phyloP scores from a whole-genome alignment of 1,140 invertebrate genomes.

The Drosophila lini region DNA sequence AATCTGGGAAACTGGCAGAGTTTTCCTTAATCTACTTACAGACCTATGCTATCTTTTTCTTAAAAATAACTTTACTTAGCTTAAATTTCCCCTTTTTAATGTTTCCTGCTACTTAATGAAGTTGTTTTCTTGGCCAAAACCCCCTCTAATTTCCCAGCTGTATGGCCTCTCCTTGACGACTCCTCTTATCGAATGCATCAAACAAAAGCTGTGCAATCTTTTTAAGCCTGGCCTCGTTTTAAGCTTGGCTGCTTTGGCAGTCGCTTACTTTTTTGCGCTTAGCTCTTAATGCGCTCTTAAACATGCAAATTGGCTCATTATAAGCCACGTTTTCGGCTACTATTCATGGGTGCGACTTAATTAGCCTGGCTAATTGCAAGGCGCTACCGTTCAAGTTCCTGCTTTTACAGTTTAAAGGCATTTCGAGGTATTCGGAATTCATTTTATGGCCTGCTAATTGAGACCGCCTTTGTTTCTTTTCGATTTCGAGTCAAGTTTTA shows the following conservation, averaged over 20 bases:
- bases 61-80: too few species aligned
- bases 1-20: not conserved
- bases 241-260: slow-evolving; percentile 34
- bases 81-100: not conserved
- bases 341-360: slow-evolving; percentile 69
- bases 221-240: slow-evolving; percentile 39
- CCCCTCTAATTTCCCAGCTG: not conserved
- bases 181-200: slow-evolving; percentile 21
- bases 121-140: not conserved
- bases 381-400: slow-evolving; percentile 59
- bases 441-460: slow-evolving; percentile 55
- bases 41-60: too few species aligned
- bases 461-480: slow-evolving; percentile 36
- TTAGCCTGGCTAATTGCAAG: slow-evolving; percentile 72
- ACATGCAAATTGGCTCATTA: slow-evolving; percentile 78
- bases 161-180: slow-evolving; percentile 1
- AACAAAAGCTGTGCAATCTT: slow-evolving; percentile 9
- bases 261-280: slow-evolving; percentile 6
- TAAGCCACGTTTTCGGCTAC: slow-evolving; percentile 48
- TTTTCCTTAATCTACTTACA: not conserved
- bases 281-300: slow-evolving; percentile 67
- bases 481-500: slow-evolving; percentile 31
- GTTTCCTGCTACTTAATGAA: not conserved
- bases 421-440: not conserved
- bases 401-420: not conserved